Percentiles rank a stretch among this genome's conserved stretches.
These are phyloP conservation scores for Meta bourneti DNA, from an alignment of 2,888 invertebrate genomes.

Conservation along the genomic window DNA sequence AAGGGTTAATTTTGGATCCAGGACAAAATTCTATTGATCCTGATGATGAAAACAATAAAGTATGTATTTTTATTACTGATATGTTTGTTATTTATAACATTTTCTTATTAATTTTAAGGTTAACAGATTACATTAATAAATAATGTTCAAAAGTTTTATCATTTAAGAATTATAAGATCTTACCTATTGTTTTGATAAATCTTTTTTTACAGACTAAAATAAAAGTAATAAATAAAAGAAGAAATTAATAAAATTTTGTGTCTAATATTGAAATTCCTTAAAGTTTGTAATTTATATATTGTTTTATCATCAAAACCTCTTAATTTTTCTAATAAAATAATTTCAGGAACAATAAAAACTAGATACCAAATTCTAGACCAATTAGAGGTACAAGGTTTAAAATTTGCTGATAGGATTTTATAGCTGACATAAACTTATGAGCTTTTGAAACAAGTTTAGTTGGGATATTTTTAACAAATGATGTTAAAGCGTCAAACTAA, in stretches of 20 bases:
- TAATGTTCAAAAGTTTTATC: too few relatives aligned
- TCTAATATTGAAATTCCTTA: neutral
- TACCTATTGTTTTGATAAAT: neutral
- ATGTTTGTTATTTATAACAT: neutral
- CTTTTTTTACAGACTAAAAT: neutral
- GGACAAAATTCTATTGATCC: conserved; percentile 80
- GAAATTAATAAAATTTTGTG: neutral
- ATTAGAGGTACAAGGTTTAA: too few relatives aligned
- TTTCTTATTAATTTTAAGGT: neutral
- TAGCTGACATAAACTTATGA: too few relatives aligned
- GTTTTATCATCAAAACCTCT: too few relatives aligned
- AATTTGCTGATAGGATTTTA: too few relatives aligned
- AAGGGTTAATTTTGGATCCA: conserved; percentile 79
- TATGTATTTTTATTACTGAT: conserved; percentile 16
- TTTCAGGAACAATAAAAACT: too few relatives aligned
- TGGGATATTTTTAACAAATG: too few relatives aligned
- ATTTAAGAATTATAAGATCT: too few relatives aligned
- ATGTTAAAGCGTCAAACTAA: too few relatives aligned
- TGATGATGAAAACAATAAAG: conserved; percentile 79
- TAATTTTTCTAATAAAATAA: too few relatives aligned
- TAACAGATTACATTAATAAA: neutral
- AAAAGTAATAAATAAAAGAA: neutral
- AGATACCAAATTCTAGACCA: too few relatives aligned
- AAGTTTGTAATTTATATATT: neutral
- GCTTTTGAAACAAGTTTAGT: too few relatives aligned